Conservation (phyloP, 1,140 invertebrate genomes). For the Hypothenemus hampei region DNA sequence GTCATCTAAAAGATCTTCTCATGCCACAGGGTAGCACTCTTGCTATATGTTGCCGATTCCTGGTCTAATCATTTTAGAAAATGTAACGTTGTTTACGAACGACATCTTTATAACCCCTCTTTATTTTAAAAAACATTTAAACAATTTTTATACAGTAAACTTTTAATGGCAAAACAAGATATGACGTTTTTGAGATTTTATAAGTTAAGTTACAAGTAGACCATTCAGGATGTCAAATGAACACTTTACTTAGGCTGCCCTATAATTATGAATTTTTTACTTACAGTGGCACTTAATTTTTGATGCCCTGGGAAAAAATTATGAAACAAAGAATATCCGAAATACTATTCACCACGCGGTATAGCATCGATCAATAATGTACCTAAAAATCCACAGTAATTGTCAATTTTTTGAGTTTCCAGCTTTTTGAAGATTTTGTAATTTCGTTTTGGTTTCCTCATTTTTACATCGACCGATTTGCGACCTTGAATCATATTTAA, state of each 20-base stretch:
- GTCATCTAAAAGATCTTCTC: too few relatives aligned
- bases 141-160: too few relatives aligned
- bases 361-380: conserved; percentile 54
- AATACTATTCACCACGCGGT: conserved; percentile 7
- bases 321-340: background rate
- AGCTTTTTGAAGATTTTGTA: conserved; percentile 70
- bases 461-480: conserved; percentile 71
- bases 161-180: too few relatives aligned
- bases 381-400: conserved; percentile 47
- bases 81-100: too few relatives aligned
- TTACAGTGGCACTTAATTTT: background rate
- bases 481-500: conserved; percentile 49
- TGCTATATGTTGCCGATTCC: too few relatives aligned
- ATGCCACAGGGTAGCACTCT: too few relatives aligned
- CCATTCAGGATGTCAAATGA: background rate
- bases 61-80: too few relatives aligned
- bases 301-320: background rate
- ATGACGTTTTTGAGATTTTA: too few relatives aligned
- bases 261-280: background rate
- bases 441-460: conserved; percentile 62
- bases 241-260: background rate
- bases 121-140: too few relatives aligned
- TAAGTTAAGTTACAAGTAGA: background rate
- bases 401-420: conserved; percentile 59
- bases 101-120: too few relatives aligned